Conservation (phyloP, 1,140 invertebrate species). For the Philopotamus ludificatus region DNA sequence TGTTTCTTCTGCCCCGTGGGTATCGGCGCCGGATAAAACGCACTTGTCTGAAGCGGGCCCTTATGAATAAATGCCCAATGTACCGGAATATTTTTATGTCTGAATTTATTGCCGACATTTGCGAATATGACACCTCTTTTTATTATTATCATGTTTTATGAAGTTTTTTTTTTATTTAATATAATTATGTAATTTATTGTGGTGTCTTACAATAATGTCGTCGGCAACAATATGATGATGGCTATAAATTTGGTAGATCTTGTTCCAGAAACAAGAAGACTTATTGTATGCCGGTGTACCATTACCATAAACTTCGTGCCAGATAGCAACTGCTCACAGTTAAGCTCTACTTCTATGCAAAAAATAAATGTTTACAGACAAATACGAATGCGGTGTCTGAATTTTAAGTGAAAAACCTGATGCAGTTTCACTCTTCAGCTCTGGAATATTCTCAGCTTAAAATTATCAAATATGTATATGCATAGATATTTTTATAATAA, state of each 20-base stretch:
- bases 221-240: too few species aligned
- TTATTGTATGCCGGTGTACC: too few species aligned
- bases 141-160: too few species aligned
- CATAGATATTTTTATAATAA: background rate
- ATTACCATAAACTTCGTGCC: conserved; percentile 19
- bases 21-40: background rate
- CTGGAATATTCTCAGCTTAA: background rate
- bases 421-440: background rate
- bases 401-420: background rate
- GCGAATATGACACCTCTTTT: background rate
- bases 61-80: background rate
- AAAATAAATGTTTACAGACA: background rate
- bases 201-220: too few species aligned
- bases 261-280: too few species aligned
- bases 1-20: background rate
- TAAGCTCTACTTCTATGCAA: background rate
- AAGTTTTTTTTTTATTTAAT: too few species aligned
- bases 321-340: conserved; percentile 14
- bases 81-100: background rate
- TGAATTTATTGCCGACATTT: background rate
- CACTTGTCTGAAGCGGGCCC: background rate
- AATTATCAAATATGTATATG: background rate
- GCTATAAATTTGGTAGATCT: too few species aligned
- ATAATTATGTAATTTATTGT: too few species aligned
- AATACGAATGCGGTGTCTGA: background rate